Conservation (phyloP, 2,797 vertebrate genomes). For the Rhinichthys osculus region DNA sequence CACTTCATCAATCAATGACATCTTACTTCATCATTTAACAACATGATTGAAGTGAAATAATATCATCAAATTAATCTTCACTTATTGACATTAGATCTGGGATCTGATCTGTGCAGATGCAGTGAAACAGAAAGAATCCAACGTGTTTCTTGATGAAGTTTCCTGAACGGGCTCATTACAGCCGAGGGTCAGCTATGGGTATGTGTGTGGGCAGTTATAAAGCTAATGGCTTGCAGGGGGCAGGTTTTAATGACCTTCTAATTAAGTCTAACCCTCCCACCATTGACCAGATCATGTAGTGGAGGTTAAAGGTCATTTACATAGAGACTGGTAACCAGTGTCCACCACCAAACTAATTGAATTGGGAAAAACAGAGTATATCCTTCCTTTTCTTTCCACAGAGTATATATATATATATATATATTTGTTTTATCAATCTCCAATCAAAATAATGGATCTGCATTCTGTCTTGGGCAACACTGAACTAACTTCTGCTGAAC, state of each 20-base stretch:
- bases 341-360: conserved; percentile 71
- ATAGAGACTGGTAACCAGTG: conserved; percentile 74
- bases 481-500: too few relatives aligned
- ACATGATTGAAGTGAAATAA: conserved; percentile 8
- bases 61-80: conserved; percentile 25
- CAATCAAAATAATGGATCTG: background rate
- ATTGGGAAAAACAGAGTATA: conserved; percentile 43
- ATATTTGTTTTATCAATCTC: background rate
- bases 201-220: conserved; percentile 62
- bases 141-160: conserved; percentile 16
- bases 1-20: conserved; percentile 28
- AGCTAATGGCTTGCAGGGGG: conserved; percentile 69
- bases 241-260: conserved; percentile 79
- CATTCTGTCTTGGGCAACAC: background rate
- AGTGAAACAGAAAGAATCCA: background rate
- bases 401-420: background rate
- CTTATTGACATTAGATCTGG: conserved; percentile 13
- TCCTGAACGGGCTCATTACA: conserved; percentile 27
- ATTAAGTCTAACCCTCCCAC: conserved; percentile 77
- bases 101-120: conserved; percentile 10
- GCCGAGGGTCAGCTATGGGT: conserved; percentile 44
- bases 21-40: conserved; percentile 27
- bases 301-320: conserved; percentile 78
- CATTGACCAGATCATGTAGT: conserved; percentile 80
- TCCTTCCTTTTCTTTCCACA: conserved; percentile 8